phyloP scores from a whole-genome alignment of 2,797 vertebrate genomes.

The Ctenosaura bakeri region DNA sequence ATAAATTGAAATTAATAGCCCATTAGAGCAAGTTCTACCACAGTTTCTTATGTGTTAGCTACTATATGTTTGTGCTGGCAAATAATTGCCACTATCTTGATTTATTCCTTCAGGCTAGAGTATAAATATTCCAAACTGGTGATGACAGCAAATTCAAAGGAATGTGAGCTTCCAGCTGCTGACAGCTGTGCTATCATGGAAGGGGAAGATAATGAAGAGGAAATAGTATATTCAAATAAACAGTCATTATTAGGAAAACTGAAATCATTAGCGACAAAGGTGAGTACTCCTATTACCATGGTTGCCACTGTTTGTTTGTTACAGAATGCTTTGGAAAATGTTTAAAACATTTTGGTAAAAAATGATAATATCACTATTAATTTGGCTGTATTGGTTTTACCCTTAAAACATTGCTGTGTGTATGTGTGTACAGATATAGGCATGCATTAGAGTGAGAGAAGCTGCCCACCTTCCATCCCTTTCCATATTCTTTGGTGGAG shows the following conservation, averaged over 20 bases:
- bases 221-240: conserved; percentile 94
- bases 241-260: conserved; percentile 93
- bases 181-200: conserved; percentile 99
- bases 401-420: too few relatives aligned
- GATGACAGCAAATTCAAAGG: conserved; percentile 94
- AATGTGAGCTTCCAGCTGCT: conserved; percentile 93
- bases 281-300: conserved; percentile 75
- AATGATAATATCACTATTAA: too few relatives aligned
- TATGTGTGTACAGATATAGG: too few relatives aligned
- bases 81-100: conserved; percentile 9
- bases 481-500: neutral
- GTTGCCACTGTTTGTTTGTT: conserved; percentile 17
- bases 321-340: neutral
- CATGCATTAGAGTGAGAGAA: too few relatives aligned
- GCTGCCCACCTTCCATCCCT: too few relatives aligned
- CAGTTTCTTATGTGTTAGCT: neutral
- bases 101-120: conserved; percentile 86
- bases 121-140: conserved; percentile 97
- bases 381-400: too few relatives aligned
- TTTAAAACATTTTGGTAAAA: too few relatives aligned
- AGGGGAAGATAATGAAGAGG: conserved; percentile 96
- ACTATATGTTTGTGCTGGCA: neutral
- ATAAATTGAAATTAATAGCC: too few relatives aligned
- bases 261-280: conserved; percentile 96
- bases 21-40: neutral